Percentiles rank a stretch among this genome's conserved stretches.
Evolutionary conservation across 1,140 invertebrate genomes (phyloP).

Genomic region (Protaetia brevitarsis): DNA sequence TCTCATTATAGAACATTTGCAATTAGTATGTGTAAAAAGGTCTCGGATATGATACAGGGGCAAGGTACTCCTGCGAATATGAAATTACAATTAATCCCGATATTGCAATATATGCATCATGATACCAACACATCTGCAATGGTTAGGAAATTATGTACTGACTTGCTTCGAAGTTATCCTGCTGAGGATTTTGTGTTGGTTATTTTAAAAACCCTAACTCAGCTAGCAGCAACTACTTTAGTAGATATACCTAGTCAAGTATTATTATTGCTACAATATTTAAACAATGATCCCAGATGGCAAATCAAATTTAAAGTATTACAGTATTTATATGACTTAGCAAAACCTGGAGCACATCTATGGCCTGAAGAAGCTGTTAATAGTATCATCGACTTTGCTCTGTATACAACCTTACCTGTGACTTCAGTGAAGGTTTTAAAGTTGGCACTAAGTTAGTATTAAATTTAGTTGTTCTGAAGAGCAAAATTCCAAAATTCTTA

Average conservation of each 20-base stretch:
- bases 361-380: slow-evolving; percentile 69
- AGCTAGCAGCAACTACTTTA: slow-evolving; percentile 82
- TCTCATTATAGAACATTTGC: slow-evolving; percentile 75
- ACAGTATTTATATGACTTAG: slow-evolving; percentile 71
- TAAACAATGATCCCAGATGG: slow-evolving; percentile 63
- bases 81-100: slow-evolving; percentile 86
- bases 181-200: slow-evolving; percentile 83
- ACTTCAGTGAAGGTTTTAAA: slow-evolving; percentile 42
- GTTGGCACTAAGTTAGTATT: slow-evolving; percentile 44
- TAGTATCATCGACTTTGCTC: slow-evolving; percentile 42
- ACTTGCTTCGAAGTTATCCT: slow-evolving; percentile 82
- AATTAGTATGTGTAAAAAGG: slow-evolving; percentile 93
- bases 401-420: no score
- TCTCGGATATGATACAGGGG: slow-evolving; percentile 92
- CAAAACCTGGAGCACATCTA: slow-evolving; percentile 73
- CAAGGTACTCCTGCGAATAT: slow-evolving; percentile 87
- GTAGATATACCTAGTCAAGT: slow-evolving; percentile 86
- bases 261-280: slow-evolving; percentile 55
- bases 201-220: slow-evolving; percentile 83
- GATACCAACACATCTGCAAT: slow-evolving; percentile 79
- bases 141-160: slow-evolving; percentile 77
- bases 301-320: slow-evolving; percentile 74
- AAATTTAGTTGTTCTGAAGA: neutral
- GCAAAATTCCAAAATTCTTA: no score
- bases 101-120: slow-evolving; percentile 92